A percentile compares a stretch with the other conserved stretches of the same genome.
Evolutionary conservation across 2,888 invertebrate species (phyloP).

Genomic region (Dryococelus australis): DNA sequence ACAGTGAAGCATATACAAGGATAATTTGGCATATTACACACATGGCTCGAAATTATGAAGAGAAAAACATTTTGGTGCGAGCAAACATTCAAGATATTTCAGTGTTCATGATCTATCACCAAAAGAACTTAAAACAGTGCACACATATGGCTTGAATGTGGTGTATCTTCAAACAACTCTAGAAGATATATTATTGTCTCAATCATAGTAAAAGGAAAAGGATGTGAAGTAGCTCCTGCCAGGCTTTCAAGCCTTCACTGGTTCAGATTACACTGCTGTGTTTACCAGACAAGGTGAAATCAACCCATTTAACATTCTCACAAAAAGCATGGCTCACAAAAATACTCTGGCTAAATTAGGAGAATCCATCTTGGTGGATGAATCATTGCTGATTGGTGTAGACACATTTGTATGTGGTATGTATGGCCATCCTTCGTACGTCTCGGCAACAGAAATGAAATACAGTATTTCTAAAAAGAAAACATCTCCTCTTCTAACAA

Average conservation of each 20-base stretch:
- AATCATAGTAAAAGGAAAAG: background rate
- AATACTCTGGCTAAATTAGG: slow-evolving; percentile 25
- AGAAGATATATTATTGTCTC: slow-evolving; percentile 11
- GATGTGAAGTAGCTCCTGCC: background rate
- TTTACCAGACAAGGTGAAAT: slow-evolving; percentile 12
- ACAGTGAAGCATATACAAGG: slow-evolving; percentile 3
- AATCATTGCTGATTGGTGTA: slow-evolving; percentile 1
- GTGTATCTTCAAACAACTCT: background rate
- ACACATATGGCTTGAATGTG: slow-evolving; percentile 19
- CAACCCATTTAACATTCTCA: slow-evolving; percentile 1
- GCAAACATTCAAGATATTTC: background rate
- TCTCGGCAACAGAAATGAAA: background rate
- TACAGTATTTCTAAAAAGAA: slow-evolving; percentile 7
- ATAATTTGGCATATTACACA: slow-evolving; percentile 19
- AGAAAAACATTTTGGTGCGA: slow-evolving; percentile 13
- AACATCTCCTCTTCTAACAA: background rate
- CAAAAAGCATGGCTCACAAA: background rate
- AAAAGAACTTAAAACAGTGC: background rate
- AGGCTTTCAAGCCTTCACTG: background rate
- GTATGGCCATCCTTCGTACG: slow-evolving; percentile 13
- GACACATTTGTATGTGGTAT: background rate
- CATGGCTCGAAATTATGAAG: background rate
- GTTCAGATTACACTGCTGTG: background rate
- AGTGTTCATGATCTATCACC: slow-evolving; percentile 17
- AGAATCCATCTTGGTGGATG: slow-evolving; percentile 5